These are phyloP conservation scores for Lycodopsis pacificus DNA, from an alignment of 2,797 vertebrate genomes.

Conservation along the genomic window DNA sequence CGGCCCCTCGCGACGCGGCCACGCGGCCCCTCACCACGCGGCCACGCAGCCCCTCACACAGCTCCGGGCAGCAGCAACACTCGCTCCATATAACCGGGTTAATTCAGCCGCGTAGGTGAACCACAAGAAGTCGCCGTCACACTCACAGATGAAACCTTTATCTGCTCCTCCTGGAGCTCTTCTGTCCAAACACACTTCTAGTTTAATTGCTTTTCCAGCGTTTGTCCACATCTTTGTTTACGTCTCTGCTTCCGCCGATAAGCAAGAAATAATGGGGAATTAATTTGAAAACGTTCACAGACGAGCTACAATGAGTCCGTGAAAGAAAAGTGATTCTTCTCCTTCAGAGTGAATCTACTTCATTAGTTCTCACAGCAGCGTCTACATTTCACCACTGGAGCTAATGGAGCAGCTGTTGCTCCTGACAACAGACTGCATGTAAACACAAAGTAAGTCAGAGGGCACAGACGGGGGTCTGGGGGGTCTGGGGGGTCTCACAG, in stretches of 20 bases:
- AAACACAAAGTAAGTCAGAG: constrained; percentile 51
- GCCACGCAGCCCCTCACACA: no score
- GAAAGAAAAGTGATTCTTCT: constrained; percentile 23
- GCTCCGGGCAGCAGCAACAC: no score
- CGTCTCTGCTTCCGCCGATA: constrained; percentile 70
- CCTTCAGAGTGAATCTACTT: background rate
- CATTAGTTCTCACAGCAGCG: no score
- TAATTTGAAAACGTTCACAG: constrained; percentile 74
- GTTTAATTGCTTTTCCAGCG: constrained; percentile 78
- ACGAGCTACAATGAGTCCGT: constrained; percentile 52
- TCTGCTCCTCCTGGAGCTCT: constrained; percentile 58
- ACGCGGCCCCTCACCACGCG: no score
- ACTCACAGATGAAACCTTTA: constrained; percentile 46
- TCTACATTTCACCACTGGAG: constrained; percentile 20
- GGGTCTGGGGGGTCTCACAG: no score
- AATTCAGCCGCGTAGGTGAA: constrained; percentile 67
- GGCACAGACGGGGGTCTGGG: background rate
- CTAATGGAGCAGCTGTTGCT: constrained; percentile 42
- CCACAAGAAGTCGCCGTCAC: constrained; percentile 40
- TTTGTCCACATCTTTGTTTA: constrained; percentile 76
- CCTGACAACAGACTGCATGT: constrained; percentile 24
- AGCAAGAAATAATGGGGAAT: constrained; percentile 72
- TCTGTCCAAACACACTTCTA: constrained; percentile 69
- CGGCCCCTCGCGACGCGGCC: no score
- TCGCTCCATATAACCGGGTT: constrained; percentile 62